Conservation (phyloP, 2,113 vertebrate genomes). For the Piprites chloris region DNA sequence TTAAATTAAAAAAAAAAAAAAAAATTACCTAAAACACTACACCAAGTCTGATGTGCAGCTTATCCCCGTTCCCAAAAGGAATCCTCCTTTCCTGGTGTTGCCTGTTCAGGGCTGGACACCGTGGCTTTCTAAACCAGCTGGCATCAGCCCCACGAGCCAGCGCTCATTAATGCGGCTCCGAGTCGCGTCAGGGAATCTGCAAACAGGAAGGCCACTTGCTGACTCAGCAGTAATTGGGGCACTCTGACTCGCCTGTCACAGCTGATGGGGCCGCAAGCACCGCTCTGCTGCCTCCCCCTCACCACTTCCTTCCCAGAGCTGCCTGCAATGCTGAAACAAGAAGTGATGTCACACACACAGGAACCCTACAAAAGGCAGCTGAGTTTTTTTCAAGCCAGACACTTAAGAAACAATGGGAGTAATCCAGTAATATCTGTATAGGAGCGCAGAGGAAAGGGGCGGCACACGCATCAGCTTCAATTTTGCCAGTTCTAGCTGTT, state of each 20-base stretch:
- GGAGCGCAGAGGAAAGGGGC: background rate
- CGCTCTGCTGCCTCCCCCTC: background rate
- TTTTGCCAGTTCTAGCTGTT: background rate
- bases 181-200: background rate
- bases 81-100: background rate
- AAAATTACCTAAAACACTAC: background rate
- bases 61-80: background rate
- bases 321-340: background rate
- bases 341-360: constrained; percentile 53
- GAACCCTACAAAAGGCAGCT: background rate
- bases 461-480: background rate
- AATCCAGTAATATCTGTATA: background rate
- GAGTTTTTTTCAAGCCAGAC: background rate
- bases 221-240: constrained; percentile 46
- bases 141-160: background rate
- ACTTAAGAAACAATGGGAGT: constrained; percentile 26
- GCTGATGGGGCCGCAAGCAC: background rate
- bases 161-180: background rate
- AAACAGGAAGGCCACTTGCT: constrained; percentile 29
- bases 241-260: background rate
- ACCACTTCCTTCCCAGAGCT: constrained; percentile 49
- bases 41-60: rapidly evolving
- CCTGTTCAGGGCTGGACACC: background rate
- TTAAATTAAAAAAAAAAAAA: background rate
- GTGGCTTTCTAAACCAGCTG: background rate